Base-by-base conservation (phyloP, 37 sponge, comb jelly and placozoan genomes). In the Ephydatia muelleri region DNA sequence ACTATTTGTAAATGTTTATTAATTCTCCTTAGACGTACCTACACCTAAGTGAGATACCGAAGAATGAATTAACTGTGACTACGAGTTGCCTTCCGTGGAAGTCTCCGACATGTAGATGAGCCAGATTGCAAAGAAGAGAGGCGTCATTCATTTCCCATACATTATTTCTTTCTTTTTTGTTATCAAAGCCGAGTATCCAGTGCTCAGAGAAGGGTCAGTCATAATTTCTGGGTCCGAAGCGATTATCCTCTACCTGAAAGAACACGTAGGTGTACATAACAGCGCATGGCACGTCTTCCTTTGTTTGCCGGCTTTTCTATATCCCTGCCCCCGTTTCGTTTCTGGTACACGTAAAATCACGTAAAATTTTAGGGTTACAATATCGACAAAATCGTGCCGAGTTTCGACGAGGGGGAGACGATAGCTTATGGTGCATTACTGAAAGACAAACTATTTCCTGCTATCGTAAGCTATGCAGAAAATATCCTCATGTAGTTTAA, bases 351-450 rank as follows among this genome's bases (percentile, higher is more conserved):
- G 36, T 3, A 48, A 75, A 36, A 38, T 36, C 75, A 75, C 76
- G 2, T 77, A 14, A 4, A 48, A 3, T 57, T 26, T 29, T 76
- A 84, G 90, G 84, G 81, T 0, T 80, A 75, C 33, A 73, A 89
- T 64, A 37, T 84, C 25, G 90, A 89, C 29, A 32, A 32, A 25
- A 30, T 38, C 28, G 67, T 84, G 47, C 39, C 27, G 21, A 68
- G 80, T 6, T 22, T 65, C 30, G 78, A 81, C 22, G 38, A 31
- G 22, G 82, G 77, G 48, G 82, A 90, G 49, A 48, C 33, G 6
- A 57, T 70, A 13, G 90, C 90, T 4, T 90, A 70, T 64, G 31
- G 65, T 81, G 77, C 82, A 0, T 38, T 90, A n/a, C 73, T 90
- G 29, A 40, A 49, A 13, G 82, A 90, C 78, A 85, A 82, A 70